Conservation (phyloP, 2,888 invertebrate genomes). For the Diachrysia chrysitis region DNA sequence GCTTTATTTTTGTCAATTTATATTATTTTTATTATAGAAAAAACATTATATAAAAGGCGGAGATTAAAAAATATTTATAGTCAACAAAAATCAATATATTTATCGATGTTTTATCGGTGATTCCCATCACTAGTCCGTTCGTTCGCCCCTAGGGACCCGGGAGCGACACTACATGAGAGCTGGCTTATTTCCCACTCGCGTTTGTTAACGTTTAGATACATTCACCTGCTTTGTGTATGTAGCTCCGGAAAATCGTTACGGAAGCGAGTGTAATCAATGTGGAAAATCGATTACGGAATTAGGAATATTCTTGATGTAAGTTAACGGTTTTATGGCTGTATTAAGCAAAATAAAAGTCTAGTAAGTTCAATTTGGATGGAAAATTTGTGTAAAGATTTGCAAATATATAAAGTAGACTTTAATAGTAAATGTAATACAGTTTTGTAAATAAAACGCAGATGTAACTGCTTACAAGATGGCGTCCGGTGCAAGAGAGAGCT, state of each 20-base stretch:
- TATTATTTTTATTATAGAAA: too few species aligned
- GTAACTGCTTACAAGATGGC: too few species aligned
- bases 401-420: too few species aligned
- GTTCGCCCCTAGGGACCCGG: conserved; percentile 29
- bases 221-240: conserved; percentile 43
- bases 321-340: background rate
- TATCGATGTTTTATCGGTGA: conserved; percentile 21
- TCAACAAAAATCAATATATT: too few species aligned
- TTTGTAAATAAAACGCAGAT: too few species aligned
- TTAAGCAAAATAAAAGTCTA: background rate
- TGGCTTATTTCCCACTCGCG: conserved; percentile 59
- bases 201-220: conserved; percentile 58
- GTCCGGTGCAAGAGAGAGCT: too few species aligned
- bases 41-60: too few species aligned
- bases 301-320: conserved; percentile 29
- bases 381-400: too few species aligned
- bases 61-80: too few species aligned
- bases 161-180: conserved; percentile 54
- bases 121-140: conserved; percentile 31
- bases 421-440: too few species aligned
- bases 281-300: conserved; percentile 48
- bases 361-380: too few species aligned
- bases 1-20: too few species aligned
- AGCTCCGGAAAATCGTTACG: conserved; percentile 32
- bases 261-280: conserved; percentile 44